phyloP scores from a whole-genome alignment of 2,888 invertebrate species.

The Emmelina monodactyla region DNA sequence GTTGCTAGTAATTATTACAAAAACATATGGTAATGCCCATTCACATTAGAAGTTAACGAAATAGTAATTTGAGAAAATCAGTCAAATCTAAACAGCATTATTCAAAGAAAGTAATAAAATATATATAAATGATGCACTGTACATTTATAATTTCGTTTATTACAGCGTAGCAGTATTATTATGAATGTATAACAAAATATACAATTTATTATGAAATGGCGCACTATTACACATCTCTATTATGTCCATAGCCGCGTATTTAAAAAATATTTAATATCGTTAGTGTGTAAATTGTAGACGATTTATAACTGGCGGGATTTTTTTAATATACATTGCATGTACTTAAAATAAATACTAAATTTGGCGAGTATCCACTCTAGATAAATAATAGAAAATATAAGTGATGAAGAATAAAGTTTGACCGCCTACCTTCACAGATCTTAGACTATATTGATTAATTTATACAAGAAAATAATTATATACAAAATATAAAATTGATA shows the following conservation, averaged over 20 bases:
- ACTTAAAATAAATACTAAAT: constrained; percentile 2
- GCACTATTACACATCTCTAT: not conserved
- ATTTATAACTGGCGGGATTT: not conserved
- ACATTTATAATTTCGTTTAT: not conserved
- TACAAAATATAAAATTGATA: constrained; percentile 61
- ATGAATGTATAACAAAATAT: constrained; percentile 1
- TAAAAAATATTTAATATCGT: too few species aligned
- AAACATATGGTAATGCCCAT: too few species aligned
- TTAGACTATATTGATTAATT: constrained; percentile 53
- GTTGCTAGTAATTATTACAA: too few species aligned
- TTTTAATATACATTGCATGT: not conserved
- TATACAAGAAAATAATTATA: constrained; percentile 57
- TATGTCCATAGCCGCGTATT: not conserved
- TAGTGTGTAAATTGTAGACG: too few species aligned
- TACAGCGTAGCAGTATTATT: constrained; percentile 1
- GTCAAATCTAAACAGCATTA: too few species aligned
- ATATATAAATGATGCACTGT: not conserved
- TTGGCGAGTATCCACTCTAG: not conserved
- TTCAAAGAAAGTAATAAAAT: too few species aligned
- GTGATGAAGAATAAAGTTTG: constrained; percentile 10
- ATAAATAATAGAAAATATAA: constrained; percentile 8
- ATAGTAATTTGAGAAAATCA: too few species aligned
- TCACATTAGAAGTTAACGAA: too few species aligned
- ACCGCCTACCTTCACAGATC: constrained; percentile 38
- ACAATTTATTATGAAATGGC: not conserved